A percentile compares a stretch with the other conserved stretches of the same genome.
Evolutionary conservation across 1,140 invertebrate genomes (phyloP).

Genomic region (Mycetomoellerius zeteki): DNA sequence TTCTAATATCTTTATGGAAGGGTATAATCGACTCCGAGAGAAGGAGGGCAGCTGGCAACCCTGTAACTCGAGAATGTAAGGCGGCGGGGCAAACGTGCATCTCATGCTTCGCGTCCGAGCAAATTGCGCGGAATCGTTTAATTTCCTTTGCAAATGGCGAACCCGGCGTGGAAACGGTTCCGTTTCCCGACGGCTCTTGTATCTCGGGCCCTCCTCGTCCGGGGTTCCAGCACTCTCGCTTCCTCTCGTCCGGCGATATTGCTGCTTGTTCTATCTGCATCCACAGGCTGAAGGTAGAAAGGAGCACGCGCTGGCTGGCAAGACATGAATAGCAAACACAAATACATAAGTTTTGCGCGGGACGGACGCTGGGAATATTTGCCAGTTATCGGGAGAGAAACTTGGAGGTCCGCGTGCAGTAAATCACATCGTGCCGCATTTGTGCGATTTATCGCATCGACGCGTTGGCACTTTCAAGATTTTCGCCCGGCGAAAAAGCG

Average conservation of each 20-base stretch:
- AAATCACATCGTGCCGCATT: constrained; percentile 42
- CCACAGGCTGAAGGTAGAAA: constrained; percentile 8
- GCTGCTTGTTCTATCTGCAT: constrained; percentile 51
- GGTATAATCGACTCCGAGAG: constrained; percentile 22
- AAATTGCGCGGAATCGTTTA: constrained; percentile 72
- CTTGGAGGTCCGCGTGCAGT: constrained; percentile 37
- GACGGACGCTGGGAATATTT: constrained; percentile 44
- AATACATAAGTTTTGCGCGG: constrained; percentile 43
- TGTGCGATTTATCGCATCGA: constrained; percentile 57
- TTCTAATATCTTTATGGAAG: constrained; percentile 33
- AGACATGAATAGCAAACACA: constrained; percentile 52
- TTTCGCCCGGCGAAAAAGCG: constrained; percentile 24
- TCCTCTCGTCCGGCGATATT: constrained; percentile 10
- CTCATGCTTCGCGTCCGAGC: constrained; percentile 48
- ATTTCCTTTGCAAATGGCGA: constrained; percentile 68
- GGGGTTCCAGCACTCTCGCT: constrained; percentile 24
- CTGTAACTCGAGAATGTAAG: constrained; percentile 21
- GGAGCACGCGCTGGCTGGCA: constrained; percentile 28
- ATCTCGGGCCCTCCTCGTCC: background rate
- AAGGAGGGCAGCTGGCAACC: background rate
- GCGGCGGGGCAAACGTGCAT: constrained; percentile 12
- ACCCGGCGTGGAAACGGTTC: constrained; percentile 38
- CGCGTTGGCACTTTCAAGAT: constrained; percentile 56
- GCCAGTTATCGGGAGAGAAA: constrained; percentile 47
- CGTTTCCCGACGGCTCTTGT: constrained; percentile 47